These are phyloP conservation scores for Baccha elongata DNA, from an alignment of 2,888 invertebrate species.

Conservation along the genomic window DNA sequence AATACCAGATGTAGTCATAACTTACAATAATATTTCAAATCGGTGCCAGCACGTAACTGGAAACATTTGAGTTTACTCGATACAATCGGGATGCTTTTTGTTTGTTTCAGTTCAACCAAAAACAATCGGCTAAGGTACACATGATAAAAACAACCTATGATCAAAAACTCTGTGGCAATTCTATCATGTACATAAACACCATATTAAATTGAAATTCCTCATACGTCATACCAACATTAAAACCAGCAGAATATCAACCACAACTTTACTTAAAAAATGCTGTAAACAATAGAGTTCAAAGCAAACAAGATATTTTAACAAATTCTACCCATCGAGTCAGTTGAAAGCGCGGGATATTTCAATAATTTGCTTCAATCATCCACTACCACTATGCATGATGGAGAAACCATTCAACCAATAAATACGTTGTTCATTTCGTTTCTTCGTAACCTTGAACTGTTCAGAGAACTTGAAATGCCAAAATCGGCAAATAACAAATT, in stretches of 20 bases:
- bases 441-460: constrained; percentile 53
- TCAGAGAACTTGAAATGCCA: constrained; percentile 46
- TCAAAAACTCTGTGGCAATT: too few relatives aligned
- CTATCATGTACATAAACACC: too few relatives aligned
- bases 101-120: too few relatives aligned
- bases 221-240: too few relatives aligned
- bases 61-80: too few relatives aligned
- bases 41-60: too few relatives aligned
- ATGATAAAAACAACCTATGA: too few relatives aligned
- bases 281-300: constrained; percentile 46
- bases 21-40: too few relatives aligned
- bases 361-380: background rate
- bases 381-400: background rate
- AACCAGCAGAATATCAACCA: background rate
- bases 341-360: constrained; percentile 8
- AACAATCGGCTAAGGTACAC: too few relatives aligned
- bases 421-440: background rate
- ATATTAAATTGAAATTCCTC: too few relatives aligned
- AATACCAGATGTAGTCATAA: too few relatives aligned
- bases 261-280: background rate
- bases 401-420: constrained; percentile 17
- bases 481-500: constrained; percentile 41
- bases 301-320: constrained; percentile 21
- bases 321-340: background rate
- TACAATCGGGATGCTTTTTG: too few relatives aligned